Evolutionary conservation across 1,140 invertebrate genomes (phyloP).

Genomic region (Micrasema longulum): DNA sequence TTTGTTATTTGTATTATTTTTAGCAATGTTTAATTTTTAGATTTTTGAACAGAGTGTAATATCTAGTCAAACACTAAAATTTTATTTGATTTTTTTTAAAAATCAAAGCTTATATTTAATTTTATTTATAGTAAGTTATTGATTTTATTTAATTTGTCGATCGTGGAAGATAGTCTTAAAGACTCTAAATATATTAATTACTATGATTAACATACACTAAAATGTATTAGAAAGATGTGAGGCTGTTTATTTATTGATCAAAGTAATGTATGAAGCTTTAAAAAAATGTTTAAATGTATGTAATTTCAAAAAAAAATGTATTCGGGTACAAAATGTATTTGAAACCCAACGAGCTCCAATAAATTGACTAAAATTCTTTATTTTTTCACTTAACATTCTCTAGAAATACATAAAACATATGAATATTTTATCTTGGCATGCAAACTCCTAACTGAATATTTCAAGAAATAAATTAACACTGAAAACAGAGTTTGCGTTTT

Average conservation of each 20-base stretch:
- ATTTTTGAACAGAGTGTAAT: conserved; percentile 53
- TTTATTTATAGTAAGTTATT: conserved; percentile 9
- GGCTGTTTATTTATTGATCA: neutral
- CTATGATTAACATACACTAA: conserved; percentile 10
- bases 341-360: too few species aligned
- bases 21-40: conserved; percentile 40
- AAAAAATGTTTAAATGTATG: too few species aligned
- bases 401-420: too few species aligned
- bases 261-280: too few species aligned
- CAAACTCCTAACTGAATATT: too few species aligned
- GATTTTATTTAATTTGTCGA: conserved; percentile 4
- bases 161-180: neutral
- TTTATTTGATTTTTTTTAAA: conserved; percentile 37
- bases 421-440: too few species aligned
- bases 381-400: too few species aligned
- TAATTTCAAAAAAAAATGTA: too few species aligned
- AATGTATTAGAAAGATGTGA: neutral
- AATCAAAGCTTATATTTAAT: conserved; percentile 40
- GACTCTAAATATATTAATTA: conserved; percentile 8
- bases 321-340: too few species aligned
- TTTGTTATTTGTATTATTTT: conserved; percentile 50
- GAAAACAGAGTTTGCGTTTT: too few species aligned
- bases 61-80: conserved; percentile 52
- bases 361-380: too few species aligned
- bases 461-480: too few species aligned